phyloP scores from a whole-genome alignment of 2,113 vertebrate genomes.

The Pelodiscus sinensis region DNA sequence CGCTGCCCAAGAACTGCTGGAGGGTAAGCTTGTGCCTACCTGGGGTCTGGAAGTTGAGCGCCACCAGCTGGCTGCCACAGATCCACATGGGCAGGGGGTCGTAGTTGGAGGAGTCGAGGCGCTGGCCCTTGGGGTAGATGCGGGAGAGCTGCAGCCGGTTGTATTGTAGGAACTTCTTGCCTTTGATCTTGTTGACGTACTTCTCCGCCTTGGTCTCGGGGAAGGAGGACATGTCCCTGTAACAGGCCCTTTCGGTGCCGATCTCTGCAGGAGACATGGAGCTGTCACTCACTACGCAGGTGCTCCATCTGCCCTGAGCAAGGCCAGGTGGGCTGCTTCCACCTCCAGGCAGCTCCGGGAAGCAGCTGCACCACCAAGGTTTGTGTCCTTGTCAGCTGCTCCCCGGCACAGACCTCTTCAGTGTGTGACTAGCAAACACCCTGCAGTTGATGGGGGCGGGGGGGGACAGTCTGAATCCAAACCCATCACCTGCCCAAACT shows the following conservation, averaged over 20 bases:
- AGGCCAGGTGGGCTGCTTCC: rapidly evolving
- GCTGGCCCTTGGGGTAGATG: slow-evolving; percentile 97
- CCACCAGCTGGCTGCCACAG: slow-evolving; percentile 96
- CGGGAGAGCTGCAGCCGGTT: slow-evolving; percentile 97
- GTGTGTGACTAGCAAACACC: not conserved
- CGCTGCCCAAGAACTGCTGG: not conserved
- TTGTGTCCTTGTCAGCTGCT: rapidly evolving
- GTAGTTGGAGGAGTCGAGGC: slow-evolving; percentile 98
- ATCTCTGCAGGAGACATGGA: slow-evolving; percentile 83
- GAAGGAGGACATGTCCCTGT: slow-evolving; percentile 98
- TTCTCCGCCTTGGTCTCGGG: slow-evolving; percentile 98
- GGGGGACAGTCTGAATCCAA: not conserved
- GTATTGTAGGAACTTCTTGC: slow-evolving; percentile 98
- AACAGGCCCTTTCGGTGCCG: slow-evolving; percentile 94
- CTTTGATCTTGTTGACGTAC: slow-evolving; percentile 95
- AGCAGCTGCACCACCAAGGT: too few relatives aligned
- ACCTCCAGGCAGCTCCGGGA: not conserved
- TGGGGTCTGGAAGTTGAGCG: slow-evolving; percentile 98
- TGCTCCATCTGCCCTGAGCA: not conserved
- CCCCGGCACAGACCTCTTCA: not conserved
- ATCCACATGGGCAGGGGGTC: slow-evolving; percentile 99
- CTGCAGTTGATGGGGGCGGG: not conserved
- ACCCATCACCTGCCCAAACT: not conserved
- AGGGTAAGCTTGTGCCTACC: slow-evolving; percentile 75
- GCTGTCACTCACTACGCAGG: not conserved